Evolutionary conservation across 2,797 vertebrate genomes (phyloP).

Genomic region (Saxicola maurus): DNA sequence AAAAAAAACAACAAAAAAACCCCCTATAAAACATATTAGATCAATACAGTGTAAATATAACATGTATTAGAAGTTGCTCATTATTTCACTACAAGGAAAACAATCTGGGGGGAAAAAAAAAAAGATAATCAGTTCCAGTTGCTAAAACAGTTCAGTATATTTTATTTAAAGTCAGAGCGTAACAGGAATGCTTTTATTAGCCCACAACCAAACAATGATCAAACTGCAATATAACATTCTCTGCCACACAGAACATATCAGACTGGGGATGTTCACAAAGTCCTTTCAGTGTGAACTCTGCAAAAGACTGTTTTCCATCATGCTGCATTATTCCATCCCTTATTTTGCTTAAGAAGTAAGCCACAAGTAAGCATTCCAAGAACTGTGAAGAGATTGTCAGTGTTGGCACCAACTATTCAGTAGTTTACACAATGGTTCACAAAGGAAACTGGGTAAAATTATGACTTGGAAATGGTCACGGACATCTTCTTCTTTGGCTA

Average conservation of each 20-base stretch:
- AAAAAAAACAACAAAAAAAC: neutral
- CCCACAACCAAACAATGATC: slow-evolving; percentile 14
- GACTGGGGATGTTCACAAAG: neutral
- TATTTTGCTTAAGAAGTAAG: slow-evolving; percentile 10
- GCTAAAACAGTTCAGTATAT: slow-evolving; percentile 22
- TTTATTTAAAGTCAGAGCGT: slow-evolving; percentile 18
- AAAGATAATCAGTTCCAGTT: slow-evolving; percentile 11
- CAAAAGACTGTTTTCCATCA: neutral
- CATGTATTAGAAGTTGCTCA: neutral
- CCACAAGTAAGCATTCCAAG: slow-evolving; percentile 33
- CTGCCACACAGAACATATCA: neutral
- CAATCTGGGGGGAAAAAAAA: neutral
- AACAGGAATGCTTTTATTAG: slow-evolving; percentile 24
- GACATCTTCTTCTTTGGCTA: slow-evolving; percentile 44
- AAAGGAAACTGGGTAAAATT: slow-evolving; percentile 3
- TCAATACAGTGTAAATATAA: slow-evolving; percentile 44
- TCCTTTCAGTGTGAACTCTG: neutral
- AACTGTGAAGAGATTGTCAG: neutral
- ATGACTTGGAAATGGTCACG: slow-evolving; percentile 29
- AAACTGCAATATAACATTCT: neutral
- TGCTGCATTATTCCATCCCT: neutral
- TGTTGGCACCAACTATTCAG: slow-evolving; percentile 10
- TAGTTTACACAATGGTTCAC: slow-evolving; percentile 28
- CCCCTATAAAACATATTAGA: slow-evolving; percentile 42
- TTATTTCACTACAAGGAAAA: slow-evolving; percentile 34